These are phyloP conservation scores for Mesocentrotus franciscanus DNA, from an alignment of 53 echinoderm and acorn worm genomes.

Conservation along the genomic window DNA sequence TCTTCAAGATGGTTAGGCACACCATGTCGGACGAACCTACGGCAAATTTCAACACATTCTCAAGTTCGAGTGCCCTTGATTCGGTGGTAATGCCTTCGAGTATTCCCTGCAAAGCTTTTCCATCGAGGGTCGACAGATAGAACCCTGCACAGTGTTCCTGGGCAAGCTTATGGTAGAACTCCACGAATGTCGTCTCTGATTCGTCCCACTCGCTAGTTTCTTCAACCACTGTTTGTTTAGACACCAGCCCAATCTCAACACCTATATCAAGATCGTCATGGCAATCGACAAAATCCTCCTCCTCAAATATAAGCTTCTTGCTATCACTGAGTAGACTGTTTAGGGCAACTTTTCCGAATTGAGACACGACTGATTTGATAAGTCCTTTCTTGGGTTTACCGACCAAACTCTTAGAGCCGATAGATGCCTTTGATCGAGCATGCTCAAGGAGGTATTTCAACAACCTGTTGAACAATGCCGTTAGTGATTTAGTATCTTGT, in stretches of 20 bases:
- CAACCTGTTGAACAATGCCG: conserved; percentile 7
- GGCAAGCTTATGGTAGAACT: conserved; percentile 35
- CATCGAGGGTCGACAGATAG: neutral
- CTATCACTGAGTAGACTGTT: conserved; percentile 5
- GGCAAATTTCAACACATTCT: conserved; percentile 27
- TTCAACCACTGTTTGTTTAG: neutral
- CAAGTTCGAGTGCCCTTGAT: neutral
- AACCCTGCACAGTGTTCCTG: conserved; percentile 43
- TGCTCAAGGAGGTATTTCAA: conserved; percentile 34
- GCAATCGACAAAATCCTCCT: conserved; percentile 29
- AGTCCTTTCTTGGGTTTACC: neutral
- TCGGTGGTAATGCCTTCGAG: neutral
- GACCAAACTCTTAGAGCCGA: neutral
- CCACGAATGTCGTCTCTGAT: neutral
- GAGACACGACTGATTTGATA: neutral
- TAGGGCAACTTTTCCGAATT: conserved; percentile 17
- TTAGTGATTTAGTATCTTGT: neutral
- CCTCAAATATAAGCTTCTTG: conserved; percentile 5
- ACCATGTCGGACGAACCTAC: neutral
- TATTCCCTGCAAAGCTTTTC: neutral
- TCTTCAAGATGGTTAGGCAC: conserved; percentile 26
- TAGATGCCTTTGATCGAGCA: conserved; percentile 13
- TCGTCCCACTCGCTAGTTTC: conserved; percentile 17
- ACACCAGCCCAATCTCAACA: conserved; percentile 9
- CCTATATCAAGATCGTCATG: neutral